A percentile compares a stretch with the other conserved stretches of the same genome.
Evolutionary conservation across 2,113 vertebrate genomes (phyloP).

Genomic region (Xenopus laevis): DNA sequence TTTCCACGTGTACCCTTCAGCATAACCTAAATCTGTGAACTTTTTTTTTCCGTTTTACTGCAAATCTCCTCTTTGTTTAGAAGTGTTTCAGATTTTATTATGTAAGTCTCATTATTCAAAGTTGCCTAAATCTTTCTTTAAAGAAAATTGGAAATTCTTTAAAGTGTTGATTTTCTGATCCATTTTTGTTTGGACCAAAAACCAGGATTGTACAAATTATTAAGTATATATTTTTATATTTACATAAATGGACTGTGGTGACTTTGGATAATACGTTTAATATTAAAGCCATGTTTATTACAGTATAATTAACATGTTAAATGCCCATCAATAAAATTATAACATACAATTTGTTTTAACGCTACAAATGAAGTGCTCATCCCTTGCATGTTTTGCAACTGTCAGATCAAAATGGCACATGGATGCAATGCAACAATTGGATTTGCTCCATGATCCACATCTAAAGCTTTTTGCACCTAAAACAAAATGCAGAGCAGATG

Average conservation of each 20-base stretch:
- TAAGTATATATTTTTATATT: slow-evolving; percentile 99
- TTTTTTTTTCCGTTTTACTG: slow-evolving; percentile 79
- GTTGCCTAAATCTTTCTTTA: slow-evolving; percentile 99
- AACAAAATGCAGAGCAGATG: no score
- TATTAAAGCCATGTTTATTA: slow-evolving; percentile 99
- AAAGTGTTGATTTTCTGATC: slow-evolving; percentile 98
- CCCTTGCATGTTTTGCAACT: neutral
- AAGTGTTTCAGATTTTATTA: slow-evolving; percentile 97
- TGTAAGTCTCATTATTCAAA: slow-evolving; percentile 99
- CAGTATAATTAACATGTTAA: slow-evolving; percentile 98
- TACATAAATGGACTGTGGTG: slow-evolving; percentile 99
- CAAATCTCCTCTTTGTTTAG: slow-evolving; percentile 79
- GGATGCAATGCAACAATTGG: no score
- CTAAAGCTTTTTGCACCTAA: no score
- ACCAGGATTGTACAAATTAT: slow-evolving; percentile 99
- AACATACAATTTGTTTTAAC: slow-evolving; percentile 63
- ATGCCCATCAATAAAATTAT: slow-evolving; percentile 98
- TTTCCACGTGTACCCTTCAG: slow-evolving; percentile 76
- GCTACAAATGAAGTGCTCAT: neutral
- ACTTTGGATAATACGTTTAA: slow-evolving; percentile 99
- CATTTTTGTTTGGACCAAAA: slow-evolving; percentile 99
- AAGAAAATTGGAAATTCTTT: slow-evolving; percentile 99
- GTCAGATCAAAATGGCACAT: no score
- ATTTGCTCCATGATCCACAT: no score
- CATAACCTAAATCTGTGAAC: slow-evolving; percentile 95